Evolutionary conservation across 2,113 vertebrate species (phyloP), one percentile per base, ranked within the genome.

Genomic region (Engystomops pustulosus): DNA sequence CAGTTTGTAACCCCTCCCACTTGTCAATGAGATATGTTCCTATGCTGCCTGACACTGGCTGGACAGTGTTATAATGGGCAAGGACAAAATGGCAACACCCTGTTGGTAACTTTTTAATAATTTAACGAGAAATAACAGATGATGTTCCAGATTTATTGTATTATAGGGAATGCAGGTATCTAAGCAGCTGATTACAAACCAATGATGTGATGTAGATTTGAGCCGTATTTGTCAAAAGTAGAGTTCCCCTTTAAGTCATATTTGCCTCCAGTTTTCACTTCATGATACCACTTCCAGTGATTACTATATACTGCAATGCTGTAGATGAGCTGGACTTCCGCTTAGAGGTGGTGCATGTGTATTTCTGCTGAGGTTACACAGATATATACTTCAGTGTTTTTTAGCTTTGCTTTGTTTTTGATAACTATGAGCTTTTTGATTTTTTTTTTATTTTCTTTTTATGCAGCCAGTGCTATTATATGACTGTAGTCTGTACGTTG

Each of bases 231-330:
- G 30, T 20, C 17, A 18, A 34, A 34, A 18, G 15, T 20, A 25
- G 32, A 20, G 7, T 20, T 20, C 7, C 62, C 62, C 62, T 67
- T 36, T 67, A 67, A 34, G 38, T 23, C n/a, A 70, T 2, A 20
- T 45, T 45, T 17, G 14, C 23, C 25, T 15, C 8, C 25, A 49
- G 70, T 74, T 74, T 74, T 49, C 70, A 74, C 49, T 74, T 74
- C 70, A 49, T 27, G 18, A 30, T 15, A 11, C 44, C 9, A 7
- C 70, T 72, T 72, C 20, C 17, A 70, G n/a, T 71, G 12, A 44
- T 49, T 18, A 14, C 70, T 47, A 14, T 41, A 6, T 36, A 44
- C 32, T 30, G 27, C 25, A 15, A 6, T 0, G 15, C 18, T 25
- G 38, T 71, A 25, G 36, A 25, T 34, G 25, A 36, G 18, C 38